Conservation (phyloP, 2,888 invertebrate genomes). For the Sussaba pulchella region DNA sequence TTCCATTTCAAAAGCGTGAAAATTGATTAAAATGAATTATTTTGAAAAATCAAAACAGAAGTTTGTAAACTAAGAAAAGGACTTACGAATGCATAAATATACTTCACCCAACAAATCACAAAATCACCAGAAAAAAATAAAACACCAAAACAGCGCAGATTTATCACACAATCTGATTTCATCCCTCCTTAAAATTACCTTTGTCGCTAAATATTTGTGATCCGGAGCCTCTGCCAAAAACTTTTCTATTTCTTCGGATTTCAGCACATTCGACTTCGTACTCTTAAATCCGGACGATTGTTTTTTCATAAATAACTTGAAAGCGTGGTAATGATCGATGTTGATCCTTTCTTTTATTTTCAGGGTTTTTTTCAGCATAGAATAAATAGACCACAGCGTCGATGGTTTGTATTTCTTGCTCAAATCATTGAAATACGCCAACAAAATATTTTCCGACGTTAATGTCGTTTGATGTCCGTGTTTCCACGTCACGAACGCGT, state of each 20-base stretch:
- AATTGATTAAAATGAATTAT: too few species aligned
- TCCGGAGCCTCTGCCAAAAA: slow-evolving; percentile 40
- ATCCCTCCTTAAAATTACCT: slow-evolving; percentile 28
- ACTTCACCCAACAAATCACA: too few species aligned
- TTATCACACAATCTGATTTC: too few species aligned
- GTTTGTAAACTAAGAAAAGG: too few species aligned
- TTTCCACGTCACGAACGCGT: too few species aligned
- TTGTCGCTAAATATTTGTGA: slow-evolving; percentile 13
- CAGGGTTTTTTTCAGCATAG: slow-evolving; percentile 47
- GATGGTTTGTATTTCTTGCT: slow-evolving; percentile 28
- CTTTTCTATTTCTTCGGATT: slow-evolving; percentile 14
- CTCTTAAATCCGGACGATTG: slow-evolving; percentile 22
- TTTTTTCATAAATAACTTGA: slow-evolving; percentile 37
- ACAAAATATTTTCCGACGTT: slow-evolving; percentile 25
- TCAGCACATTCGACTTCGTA: slow-evolving; percentile 41
- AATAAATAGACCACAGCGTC: slow-evolving; percentile 51
- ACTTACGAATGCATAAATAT: too few species aligned
- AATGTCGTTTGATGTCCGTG: too few species aligned
- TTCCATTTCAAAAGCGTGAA: too few species aligned
- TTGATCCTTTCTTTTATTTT: slow-evolving; percentile 37
- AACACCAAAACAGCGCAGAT: too few species aligned
- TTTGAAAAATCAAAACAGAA: too few species aligned
- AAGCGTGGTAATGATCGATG: slow-evolving; percentile 19
- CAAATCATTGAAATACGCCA: slow-evolving; percentile 53
- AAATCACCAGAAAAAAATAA: too few species aligned